A percentile compares a stretch with the other conserved stretches of the same genome.
Evolutionary conservation across 1,140 invertebrate species (phyloP).

Genomic region (Phymastichus coffea): DNA sequence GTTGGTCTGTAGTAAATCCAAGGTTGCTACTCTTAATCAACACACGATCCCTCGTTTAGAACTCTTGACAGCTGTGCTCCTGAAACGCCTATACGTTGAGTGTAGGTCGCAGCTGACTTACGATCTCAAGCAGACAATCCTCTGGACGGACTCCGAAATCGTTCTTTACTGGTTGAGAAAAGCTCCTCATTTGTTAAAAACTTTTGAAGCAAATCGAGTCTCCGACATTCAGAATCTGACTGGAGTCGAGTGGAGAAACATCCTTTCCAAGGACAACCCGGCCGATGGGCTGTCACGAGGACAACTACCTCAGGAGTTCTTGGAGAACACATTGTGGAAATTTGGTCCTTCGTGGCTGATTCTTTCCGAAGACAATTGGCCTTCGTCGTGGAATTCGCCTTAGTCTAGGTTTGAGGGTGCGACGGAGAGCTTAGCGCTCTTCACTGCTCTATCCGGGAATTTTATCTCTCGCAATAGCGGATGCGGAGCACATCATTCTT

Average conservation of each 20-base stretch:
- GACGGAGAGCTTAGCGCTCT: not conserved
- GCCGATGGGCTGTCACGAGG: not conserved
- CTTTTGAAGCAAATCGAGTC: not conserved
- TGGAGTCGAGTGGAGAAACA: not conserved
- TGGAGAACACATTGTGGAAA: not conserved
- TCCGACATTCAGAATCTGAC: not conserved
- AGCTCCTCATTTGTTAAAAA: not conserved
- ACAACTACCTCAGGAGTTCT: not conserved
- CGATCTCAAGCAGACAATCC: not conserved
- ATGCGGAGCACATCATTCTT: no score
- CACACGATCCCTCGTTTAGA: conserved; percentile 10
- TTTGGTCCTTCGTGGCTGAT: not conserved
- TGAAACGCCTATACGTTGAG: not conserved
- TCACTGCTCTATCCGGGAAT: not conserved
- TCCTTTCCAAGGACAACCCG: not conserved
- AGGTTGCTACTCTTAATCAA: conserved; percentile 14
- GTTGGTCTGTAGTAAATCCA: conserved; percentile 15
- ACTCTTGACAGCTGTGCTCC: conserved; percentile 10
- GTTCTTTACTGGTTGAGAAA: not conserved
- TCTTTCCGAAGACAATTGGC: not conserved
- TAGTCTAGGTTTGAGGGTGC: not conserved
- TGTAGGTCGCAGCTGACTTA: not conserved
- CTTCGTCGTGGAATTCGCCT: not conserved
- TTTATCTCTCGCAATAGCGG: no score
- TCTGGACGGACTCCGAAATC: conserved; percentile 5